Base-by-base conservation (phyloP, 53 echinoderm and acorn worm genomes). In the Astropecten irregularis region DNA sequence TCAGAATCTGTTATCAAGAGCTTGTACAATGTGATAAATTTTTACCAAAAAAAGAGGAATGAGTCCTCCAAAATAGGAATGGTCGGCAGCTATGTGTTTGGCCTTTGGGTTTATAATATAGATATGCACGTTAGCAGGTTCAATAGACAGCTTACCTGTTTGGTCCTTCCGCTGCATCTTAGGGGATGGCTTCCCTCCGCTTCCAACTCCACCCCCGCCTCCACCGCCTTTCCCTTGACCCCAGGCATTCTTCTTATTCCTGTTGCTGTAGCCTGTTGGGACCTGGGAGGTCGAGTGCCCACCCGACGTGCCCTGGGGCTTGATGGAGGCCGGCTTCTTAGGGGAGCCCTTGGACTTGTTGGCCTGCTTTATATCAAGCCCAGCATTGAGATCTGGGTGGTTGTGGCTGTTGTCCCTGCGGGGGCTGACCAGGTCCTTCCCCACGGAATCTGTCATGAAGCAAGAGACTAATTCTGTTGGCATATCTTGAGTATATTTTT, bases 231-330 rank as follows among this genome's bases (percentile, higher is more conserved):
- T 81, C 55, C 34, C 82, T 76, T 49, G 82, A 58, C 2, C 83
- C 87, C 86, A 91, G 26, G 87, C 87, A 27, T 56, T 87, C 83
- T 83, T 86, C 91, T 91, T 91, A 22, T 57, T 44, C 76, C 87
- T 82, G 66, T 66, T 87, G 73, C 83, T 87, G 76, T 91, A 91
- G 31, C 51, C 31, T 8, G 42, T 11, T 42, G 42, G 42, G n/a
- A 57, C 60, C 11, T 87, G 84, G 50, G 84, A 84, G 42, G 42
- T 11, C 6, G 42, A 11, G 42, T 8, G 6, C 6, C 42, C 28
- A 29, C 5, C 34, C 23, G 86, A 39, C 40, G 54, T 33, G 27
- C 62, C 66, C 11, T 40, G 27, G 68, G 84, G 32, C 85, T 83
- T 61, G 27, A 46, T 22, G 60, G 25, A 7, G 9, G 20, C 39